Evolutionary conservation across 2,113 vertebrate species (phyloP), one percentile per base, ranked within the genome.

Genomic region (Cercopithecus mona): DNA sequence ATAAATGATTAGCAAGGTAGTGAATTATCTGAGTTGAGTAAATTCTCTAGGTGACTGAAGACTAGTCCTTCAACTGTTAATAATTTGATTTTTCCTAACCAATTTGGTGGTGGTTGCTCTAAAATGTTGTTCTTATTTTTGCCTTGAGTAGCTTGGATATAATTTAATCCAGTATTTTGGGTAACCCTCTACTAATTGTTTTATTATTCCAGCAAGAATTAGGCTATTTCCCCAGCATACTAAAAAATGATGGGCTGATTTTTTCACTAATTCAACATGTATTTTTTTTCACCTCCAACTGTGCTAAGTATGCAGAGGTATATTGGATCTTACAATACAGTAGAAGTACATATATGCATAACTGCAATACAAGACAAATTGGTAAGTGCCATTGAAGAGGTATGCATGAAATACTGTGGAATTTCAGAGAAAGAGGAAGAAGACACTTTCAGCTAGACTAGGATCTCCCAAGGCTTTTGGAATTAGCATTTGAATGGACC

Each of bases 51-150:
- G 50, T 96, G 64, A 78, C 84, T 8, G 8, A 94, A 92, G 52
- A 82, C n/a, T 66, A 91, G 14, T 20, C 16, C 13, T 76, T 83
- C 55, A 80, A n/a, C 13, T 95, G 35, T 87, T 75, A 93, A 87
- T 64, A 64, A 59, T 43, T 94, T 88, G 32, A 87, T 78, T 95
- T 93, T 80, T 78, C 50, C 18, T 52, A 76, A 75, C 22, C 61
- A 87, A 92, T 92, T 84, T 92, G 35, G 50, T 95, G 38, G 11
- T 86, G 43, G 17, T 93, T 9, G 90, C 94, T 97, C 82, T 88
- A 73, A 90, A 93, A 80, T 35, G 35, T 87, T 91, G 17, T 85
- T 90, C 55, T 81, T 72, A 48, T 64, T 96, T 97, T 25, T 17
- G 32, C 70, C 61, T 94, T 94, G 32, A 75, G 17, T 73, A 79